Conservation (phyloP, 2,888 invertebrate species). For the Smittia aterrima region DNA sequence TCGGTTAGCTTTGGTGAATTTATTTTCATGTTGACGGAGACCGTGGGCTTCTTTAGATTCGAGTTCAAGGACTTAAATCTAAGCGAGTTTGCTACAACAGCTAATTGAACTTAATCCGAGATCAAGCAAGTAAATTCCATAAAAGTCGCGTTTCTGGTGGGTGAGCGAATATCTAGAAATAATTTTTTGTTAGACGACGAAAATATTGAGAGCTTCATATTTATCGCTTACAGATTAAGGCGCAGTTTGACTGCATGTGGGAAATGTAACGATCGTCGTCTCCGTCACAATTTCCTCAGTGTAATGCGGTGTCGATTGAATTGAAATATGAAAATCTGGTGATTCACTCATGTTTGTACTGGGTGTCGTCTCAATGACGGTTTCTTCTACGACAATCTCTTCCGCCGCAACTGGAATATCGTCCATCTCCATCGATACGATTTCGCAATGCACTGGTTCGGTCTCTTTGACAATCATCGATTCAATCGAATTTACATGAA, state of each 20-base stretch:
- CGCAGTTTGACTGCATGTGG: slow-evolving; percentile 33
- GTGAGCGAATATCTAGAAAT: too few relatives aligned
- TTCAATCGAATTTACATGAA: not conserved
- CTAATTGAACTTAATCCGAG: slow-evolving; percentile 19
- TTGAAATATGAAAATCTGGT: slow-evolving; percentile 25
- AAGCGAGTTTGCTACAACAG: not conserved
- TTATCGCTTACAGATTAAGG: not conserved
- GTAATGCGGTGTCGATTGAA: slow-evolving; percentile 27
- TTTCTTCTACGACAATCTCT: slow-evolving; percentile 24
- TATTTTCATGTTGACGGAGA: too few relatives aligned
- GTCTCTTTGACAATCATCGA: not conserved
- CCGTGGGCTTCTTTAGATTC: not conserved
- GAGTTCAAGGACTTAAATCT: not conserved
- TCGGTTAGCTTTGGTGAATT: slow-evolving; percentile 6
- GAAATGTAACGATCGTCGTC: slow-evolving; percentile 32
- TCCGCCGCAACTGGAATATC: slow-evolving; percentile 29
- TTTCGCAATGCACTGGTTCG: not conserved
- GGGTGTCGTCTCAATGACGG: slow-evolving; percentile 10
- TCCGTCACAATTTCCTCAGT: slow-evolving; percentile 27
- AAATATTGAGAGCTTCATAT: not conserved
- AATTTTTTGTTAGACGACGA: too few relatives aligned
- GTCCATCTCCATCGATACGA: not conserved
- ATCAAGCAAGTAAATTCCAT: not conserved
- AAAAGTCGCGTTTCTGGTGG: not conserved
- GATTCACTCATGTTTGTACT: slow-evolving; percentile 29